Evolutionary conservation across 2,888 invertebrate species (phyloP).

Genomic region (Thelaira solivaga): DNA sequence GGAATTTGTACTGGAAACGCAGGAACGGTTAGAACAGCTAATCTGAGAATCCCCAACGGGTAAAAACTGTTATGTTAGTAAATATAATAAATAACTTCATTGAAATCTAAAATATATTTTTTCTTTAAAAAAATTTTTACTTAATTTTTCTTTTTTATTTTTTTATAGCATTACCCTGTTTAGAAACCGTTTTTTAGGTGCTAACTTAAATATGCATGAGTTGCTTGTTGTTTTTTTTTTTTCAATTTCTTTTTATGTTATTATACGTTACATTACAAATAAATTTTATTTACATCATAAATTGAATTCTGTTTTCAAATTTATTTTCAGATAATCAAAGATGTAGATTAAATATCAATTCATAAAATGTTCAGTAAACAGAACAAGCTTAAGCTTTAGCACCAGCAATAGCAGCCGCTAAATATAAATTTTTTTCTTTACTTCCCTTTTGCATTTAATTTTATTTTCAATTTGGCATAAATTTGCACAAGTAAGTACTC

Average conservation of each 20-base stretch:
- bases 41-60: no score
- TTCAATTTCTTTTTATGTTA: constrained; percentile 9
- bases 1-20: no score
- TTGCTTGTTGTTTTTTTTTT: no score
- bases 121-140: no score
- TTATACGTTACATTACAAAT: constrained; percentile 34
- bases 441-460: constrained; percentile 2
- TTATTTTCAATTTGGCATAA: constrained; percentile 50
- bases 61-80: no score
- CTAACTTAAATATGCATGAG: constrained; percentile 58
- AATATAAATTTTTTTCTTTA: no score
- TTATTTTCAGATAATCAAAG: constrained; percentile 59
- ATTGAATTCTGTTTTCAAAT: constrained; percentile 57
- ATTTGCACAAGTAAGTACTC: constrained; percentile 37
- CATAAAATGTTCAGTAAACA: constrained; percentile 46
- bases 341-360: constrained; percentile 62
- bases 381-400: no score
- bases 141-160: background rate
- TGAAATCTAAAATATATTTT: background rate
- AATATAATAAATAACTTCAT: no score
- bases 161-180: background rate
- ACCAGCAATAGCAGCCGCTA: no score
- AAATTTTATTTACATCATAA: constrained; percentile 60
- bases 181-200: background rate
- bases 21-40: no score